Percentiles rank a stretch among this genome's conserved stretches.
Conservation (phyloP, 2,888 invertebrate genomes). For the Metellina segmentata region DNA sequence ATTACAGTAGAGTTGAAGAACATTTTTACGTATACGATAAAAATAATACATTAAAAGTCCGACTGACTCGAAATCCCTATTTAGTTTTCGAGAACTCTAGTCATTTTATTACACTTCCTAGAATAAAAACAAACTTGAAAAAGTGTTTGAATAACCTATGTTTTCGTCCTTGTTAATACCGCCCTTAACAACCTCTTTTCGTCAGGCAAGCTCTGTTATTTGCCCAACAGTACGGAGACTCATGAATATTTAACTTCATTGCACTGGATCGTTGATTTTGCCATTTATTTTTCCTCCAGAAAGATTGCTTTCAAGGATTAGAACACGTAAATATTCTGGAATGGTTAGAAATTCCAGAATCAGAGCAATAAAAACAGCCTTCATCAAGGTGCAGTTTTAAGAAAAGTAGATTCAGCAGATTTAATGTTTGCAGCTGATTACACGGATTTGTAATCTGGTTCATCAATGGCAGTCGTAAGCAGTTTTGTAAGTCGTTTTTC, state of each 20-base stretch:
- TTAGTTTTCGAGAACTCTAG: background rate
- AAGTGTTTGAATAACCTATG: slow-evolving; percentile 34
- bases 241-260: slow-evolving; percentile 54
- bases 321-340: slow-evolving; percentile 14
- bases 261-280: slow-evolving; percentile 27
- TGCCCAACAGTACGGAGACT: slow-evolving; percentile 28
- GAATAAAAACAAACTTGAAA: slow-evolving; percentile 16
- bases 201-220: slow-evolving; percentile 32
- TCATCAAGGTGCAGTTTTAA: background rate
- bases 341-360: background rate
- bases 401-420: background rate
- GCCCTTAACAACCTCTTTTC: slow-evolving; percentile 42
- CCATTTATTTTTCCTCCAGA: slow-evolving; percentile 39
- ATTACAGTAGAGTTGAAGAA: background rate
- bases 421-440: background rate
- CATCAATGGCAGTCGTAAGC: background rate
- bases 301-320: slow-evolving; percentile 35
- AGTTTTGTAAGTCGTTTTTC: background rate
- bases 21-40: background rate
- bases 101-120: slow-evolving; percentile 12
- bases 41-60: background rate
- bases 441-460: background rate
- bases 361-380: slow-evolving; percentile 22
- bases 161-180: slow-evolving; percentile 43
- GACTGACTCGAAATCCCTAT: background rate